These are phyloP conservation scores for Neopipo cinnamomea DNA, from an alignment of 2,113 vertebrate genomes.

Conservation along the genomic window DNA sequence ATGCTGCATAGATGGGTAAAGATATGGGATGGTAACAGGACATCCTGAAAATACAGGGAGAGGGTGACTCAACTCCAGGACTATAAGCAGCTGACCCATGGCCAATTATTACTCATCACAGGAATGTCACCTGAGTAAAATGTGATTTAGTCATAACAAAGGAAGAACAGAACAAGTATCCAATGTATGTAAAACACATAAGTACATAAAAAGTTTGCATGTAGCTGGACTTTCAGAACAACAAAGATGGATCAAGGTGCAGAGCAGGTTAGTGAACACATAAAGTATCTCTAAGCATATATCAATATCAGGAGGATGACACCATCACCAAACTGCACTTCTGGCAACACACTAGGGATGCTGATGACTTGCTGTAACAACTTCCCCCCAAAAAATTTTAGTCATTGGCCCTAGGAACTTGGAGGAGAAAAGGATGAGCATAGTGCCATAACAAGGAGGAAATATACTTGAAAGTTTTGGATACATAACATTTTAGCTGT, in stretches of 20 bases:
- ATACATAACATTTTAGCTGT: background rate
- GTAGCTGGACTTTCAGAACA: background rate
- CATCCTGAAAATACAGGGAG: background rate
- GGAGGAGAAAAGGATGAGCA: background rate
- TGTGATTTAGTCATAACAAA: background rate
- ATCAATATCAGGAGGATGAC: background rate
- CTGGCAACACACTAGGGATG: background rate
- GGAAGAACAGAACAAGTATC: background rate
- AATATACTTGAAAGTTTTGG: background rate
- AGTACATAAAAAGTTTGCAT: background rate
- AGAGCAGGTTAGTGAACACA: background rate
- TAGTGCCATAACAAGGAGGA: background rate
- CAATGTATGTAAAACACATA: background rate
- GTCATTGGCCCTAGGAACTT: background rate
- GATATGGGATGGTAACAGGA: fast-evolving
- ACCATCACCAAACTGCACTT: background rate
- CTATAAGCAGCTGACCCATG: background rate
- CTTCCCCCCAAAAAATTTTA: background rate
- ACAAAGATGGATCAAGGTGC: fast-evolving
- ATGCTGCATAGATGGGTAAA: background rate
- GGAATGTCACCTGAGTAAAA: background rate
- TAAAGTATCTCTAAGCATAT: background rate
- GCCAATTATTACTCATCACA: background rate
- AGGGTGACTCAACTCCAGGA: background rate
- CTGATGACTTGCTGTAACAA: background rate